Conservation (phyloP, 2,797 vertebrate genomes). For the Scyliorhinus canicula region DNA sequence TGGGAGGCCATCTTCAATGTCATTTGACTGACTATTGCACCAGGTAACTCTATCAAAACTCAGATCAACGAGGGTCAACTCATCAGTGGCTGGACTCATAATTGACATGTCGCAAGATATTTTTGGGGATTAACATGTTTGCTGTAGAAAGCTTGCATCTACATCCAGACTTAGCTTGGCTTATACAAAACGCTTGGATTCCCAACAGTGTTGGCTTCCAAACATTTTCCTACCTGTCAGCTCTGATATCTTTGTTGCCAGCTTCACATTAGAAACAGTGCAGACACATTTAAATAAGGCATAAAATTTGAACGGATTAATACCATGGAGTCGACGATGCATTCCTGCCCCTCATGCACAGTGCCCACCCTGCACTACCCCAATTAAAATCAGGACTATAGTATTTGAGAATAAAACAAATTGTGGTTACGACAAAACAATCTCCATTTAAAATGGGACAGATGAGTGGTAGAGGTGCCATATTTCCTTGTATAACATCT, state of each 20-base stretch:
- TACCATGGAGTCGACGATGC: not conserved
- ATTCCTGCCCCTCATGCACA: not conserved
- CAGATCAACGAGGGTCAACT: not conserved
- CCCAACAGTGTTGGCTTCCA: not conserved
- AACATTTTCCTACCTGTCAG: not conserved
- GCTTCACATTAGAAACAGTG: not conserved
- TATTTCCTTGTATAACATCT: not conserved
- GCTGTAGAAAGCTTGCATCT: not conserved
- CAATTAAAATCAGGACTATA: not conserved
- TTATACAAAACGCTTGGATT: not conserved
- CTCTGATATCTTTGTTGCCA: not conserved
- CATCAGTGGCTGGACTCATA: not conserved
- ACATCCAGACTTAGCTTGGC: not conserved
- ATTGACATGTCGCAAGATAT: not conserved
- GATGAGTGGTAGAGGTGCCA: not conserved
- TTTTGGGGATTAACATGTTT: not conserved
- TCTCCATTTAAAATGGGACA: not conserved
- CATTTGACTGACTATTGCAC: not conserved
- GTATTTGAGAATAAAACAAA: not conserved
- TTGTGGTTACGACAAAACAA: not conserved
- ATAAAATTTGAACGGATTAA: not conserved
- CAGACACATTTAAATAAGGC: not conserved
- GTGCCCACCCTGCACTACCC: not conserved
- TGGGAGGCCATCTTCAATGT: not conserved
- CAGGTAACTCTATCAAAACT: not conserved